Base-by-base conservation (phyloP, 2,797 vertebrate species). In the Aldrovandia affinis region DNA sequence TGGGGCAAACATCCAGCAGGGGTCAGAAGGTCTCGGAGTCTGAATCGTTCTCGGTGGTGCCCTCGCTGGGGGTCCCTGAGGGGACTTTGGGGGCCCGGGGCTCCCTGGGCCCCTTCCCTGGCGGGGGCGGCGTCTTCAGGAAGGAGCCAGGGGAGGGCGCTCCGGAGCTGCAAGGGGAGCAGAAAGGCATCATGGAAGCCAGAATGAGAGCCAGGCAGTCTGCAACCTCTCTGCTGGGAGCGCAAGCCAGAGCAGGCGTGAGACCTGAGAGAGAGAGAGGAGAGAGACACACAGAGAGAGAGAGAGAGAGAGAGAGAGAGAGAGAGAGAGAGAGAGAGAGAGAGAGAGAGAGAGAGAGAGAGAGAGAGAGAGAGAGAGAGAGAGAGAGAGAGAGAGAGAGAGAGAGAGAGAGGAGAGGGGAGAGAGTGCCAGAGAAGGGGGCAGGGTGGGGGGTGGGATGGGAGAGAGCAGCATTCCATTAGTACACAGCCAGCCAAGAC, bases 121-220 rank as follows among this genome's bases (percentile, higher is more conserved):
- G 84, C 42, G 82, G 87, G 87, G 94, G 93, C 68, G 93, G 87
- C 78, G 91, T 91, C 89, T 94, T 96, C 93, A 97, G 93, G 93
- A 96, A 95, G 96, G 95, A 91, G 92, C 96, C 96, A 96, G 97
- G 97, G 94, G 96, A 96, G 89, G 97, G 93, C 87, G 95, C 96
- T 94, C 97, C 93, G 92, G 97, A 97, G 94, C 96, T 98, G 97
- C 96, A 97, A 96, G 97, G 97, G 97, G 97, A 98, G 95, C 94
- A 96, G 93, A 98, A 98, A 97, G 97, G 97, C 97, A 98, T 98
- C 98, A 99, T 99, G 97, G 98, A 95, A 96, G 97, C 97, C 97
- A 99, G 95, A 97, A 99, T 98, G 96, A 99, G 98, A 95, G 97
- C 97, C 97, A 99, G 97, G 96, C 97, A 99, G 95, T 98, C 97